Evolutionary conservation across 2,888 invertebrate species (phyloP).

Genomic region (Eurois occulta): DNA sequence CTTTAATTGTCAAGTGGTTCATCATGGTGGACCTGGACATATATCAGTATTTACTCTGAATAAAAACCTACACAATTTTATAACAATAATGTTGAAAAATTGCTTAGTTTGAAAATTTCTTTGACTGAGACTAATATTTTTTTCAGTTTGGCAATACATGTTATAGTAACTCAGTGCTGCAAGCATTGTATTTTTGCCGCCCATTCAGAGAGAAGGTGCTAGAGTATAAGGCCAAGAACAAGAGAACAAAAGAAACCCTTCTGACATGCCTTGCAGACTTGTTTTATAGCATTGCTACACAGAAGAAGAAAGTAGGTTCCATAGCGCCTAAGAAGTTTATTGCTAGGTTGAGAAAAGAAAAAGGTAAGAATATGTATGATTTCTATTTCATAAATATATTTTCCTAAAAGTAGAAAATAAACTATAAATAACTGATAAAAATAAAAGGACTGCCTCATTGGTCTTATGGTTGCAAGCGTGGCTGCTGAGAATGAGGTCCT

Average conservation of each 20-base stretch:
- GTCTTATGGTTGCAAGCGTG: background rate
- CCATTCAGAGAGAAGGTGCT: conserved; percentile 99
- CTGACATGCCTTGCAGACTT: conserved; percentile 99
- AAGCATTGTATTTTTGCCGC: conserved; percentile 99
- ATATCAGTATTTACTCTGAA: background rate
- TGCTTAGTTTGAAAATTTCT: background rate
- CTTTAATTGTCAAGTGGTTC: background rate
- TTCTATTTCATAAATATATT: background rate
- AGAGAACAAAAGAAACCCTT: conserved; percentile 98
- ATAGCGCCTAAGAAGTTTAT: conserved; percentile 99
- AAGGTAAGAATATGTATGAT: conserved; percentile 91
- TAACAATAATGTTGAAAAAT: background rate
- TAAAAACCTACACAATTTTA: background rate
- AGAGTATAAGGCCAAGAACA: conserved; percentile 99
- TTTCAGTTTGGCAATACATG: conserved; percentile 99
- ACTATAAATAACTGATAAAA: background rate
- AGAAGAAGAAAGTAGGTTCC: conserved; percentile 99
- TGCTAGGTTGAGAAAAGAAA: conserved; percentile 99
- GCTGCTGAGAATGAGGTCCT: too few species aligned
- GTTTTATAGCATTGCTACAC: conserved; percentile 99
- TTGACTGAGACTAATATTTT: conserved; percentile 27
- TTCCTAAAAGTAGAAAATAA: background rate
- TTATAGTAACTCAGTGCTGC: conserved; percentile 99
- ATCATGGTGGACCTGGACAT: background rate
- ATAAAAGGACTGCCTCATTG: too few species aligned